Base-by-base conservation (phyloP, 37 sponge, comb jelly and placozoan genomes). In the Eunapius fragilis region DNA sequence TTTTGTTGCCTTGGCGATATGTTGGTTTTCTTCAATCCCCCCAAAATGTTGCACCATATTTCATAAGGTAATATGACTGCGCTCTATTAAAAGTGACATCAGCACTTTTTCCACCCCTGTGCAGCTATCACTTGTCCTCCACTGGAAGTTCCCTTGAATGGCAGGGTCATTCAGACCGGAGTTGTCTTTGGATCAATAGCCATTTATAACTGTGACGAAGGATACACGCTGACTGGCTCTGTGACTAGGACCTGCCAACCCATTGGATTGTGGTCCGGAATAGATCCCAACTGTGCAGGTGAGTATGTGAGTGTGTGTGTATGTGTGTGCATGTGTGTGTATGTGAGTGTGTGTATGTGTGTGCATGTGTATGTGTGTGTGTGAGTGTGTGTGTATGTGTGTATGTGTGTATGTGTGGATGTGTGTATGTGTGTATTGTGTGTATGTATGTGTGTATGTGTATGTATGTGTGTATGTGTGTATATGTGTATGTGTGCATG, bases 201-300 rank as follows among this genome's bases (percentile, higher is more conserved):
- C 33, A 78, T 82, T 13, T 91, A 91, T 72, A 67, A 3, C 37
- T 91, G 92, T 38, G 32, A 83, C 32, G 30, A 70, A 35, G 87
- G 87, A 33, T 87, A 34, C 68, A 12, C 37, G 0, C 80, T 89
- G n/a, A 70, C 69, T 6, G 93, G 93, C 12, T 33, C 68, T 24
- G 68, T 2, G 13, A 71, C 25, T 26, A 78, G 92, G 37, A 41
- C 68, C n/a, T 91, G 92, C 68, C 84, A 80, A 24, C 47, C 14
- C 70, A 87, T 72, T 79, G 85, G 81, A 24, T 72, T 73, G 50
- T 91, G 92, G 92, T 78, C 86, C 68, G 88, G 81, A n/a, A 36
- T 48, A 27, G 25, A 37, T 22, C 92, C 92, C 48, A 68, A 30
- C 6, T 91, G 92, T 37, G 31, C 31, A 81, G 23, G 91, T 91